phyloP scores from a whole-genome alignment of 2,113 vertebrate genomes.

The Mirza zaza region DNA sequence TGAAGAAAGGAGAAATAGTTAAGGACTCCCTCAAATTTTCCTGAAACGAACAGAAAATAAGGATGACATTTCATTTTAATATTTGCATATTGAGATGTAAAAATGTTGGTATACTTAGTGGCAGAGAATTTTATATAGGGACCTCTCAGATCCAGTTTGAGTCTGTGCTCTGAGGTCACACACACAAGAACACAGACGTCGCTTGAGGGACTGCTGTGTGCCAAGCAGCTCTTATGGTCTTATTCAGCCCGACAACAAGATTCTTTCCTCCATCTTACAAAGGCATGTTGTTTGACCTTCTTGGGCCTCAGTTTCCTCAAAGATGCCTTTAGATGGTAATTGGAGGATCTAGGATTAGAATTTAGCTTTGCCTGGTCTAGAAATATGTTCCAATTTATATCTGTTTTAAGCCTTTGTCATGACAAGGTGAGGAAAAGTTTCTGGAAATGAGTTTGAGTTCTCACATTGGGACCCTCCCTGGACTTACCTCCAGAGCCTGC shows the following conservation, averaged over 20 bases:
- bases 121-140: not conserved
- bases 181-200: not conserved
- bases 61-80: not conserved
- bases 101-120: not conserved
- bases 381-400: not conserved
- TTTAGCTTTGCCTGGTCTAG: not conserved
- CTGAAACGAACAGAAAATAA: not conserved
- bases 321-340: not conserved
- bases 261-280: no score
- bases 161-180: accelerated
- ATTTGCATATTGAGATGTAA: not conserved
- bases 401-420: not conserved
- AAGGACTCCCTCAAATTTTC: not conserved
- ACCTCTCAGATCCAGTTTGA: not conserved
- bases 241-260: not conserved
- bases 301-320: not conserved
- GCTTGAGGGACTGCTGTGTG: not conserved
- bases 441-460: not conserved
- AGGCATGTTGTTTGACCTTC: not conserved
- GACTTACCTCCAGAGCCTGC: not conserved
- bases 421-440: not conserved
- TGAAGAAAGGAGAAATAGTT: not conserved
- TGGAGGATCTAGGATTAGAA: not conserved
- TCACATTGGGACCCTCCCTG: not conserved
- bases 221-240: no score